Evolutionary conservation across 2,113 vertebrate genomes (phyloP), one percentile per base, ranked within the genome.

Genomic region (Orthochromis malagaraziensis): DNA sequence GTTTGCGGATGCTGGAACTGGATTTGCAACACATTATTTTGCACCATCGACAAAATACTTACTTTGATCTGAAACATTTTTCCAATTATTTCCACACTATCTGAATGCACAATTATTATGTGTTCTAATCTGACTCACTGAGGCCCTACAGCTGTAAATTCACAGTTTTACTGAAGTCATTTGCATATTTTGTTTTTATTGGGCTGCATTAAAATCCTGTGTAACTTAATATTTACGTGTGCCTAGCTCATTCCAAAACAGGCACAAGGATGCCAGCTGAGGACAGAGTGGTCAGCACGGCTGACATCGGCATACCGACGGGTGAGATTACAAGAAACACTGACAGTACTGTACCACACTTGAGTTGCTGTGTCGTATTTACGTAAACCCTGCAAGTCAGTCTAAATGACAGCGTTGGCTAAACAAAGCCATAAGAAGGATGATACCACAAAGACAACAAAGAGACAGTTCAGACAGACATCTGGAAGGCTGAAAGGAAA

Each of bases 391-490:
- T 53, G 57, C 73, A 4, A 86, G 86, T 84, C 75, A 73, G 58
- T 63, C 13, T 31, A 60, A 86, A 84, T 79, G 91, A 85, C 84
- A 83, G 87, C 35, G 40, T 88, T 70, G 83, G 82, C 70, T 86
- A 88, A 88, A 92, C 84, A 85, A 88, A 90, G 77, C 85, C 89
- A 87, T 24, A 19, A 87, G 55, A 38, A 89, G 38, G 80, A 88
- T 85, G 88, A 87, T 58, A 38, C 40, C 80, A 82, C 60, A 81
- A 87, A 86, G 83, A 90, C 84, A 85, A 84, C 81, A 79, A 77
- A 81, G 86, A 89, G 84, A 83, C 89, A 73, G 81, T 75, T 54
- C 33, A 57, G 88, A 75, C 84, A 88, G 55, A 84, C 47, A 82
- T 90, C 55, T 83, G 80, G 51, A 81, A 83, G 58, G 70, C 82